A percentile compares a stretch with the other conserved stretches of the same genome.
phyloP scores from a whole-genome alignment of 2,113 vertebrate genomes.

The Tachycineta bicolor region DNA sequence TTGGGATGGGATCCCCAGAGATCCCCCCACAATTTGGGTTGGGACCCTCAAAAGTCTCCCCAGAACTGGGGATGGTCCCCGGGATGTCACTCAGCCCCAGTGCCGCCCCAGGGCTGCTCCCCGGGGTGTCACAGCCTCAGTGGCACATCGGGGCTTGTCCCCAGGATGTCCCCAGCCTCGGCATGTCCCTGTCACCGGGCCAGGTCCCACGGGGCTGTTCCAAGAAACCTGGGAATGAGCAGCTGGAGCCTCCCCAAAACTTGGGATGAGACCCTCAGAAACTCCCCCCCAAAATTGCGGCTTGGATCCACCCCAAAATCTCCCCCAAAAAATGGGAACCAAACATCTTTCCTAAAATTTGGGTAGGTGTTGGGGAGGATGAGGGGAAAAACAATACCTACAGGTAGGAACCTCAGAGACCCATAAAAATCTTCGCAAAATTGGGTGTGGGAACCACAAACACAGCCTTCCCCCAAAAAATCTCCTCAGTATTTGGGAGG shows the following conservation, averaged over 20 bases:
- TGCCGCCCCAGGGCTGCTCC: background rate
- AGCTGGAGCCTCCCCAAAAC: no score
- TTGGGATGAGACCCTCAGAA: no score
- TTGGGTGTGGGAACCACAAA: background rate
- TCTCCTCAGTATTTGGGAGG: background rate
- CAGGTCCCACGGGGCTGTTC: background rate
- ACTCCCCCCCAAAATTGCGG: no score
- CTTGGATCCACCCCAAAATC: no score
- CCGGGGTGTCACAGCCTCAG: background rate
- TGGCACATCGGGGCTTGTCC: background rate
- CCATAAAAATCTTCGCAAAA: background rate
- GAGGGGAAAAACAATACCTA: no score
- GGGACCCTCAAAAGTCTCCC: background rate
- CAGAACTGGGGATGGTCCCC: background rate
- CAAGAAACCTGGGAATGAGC: background rate
- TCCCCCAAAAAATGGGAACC: background rate
- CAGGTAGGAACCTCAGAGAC: no score
- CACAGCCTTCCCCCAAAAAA: background rate
- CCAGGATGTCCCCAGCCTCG: background rate
- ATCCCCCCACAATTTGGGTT: background rate
- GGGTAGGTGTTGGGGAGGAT: no score
- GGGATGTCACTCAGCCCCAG: background rate
- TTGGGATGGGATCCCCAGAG: background rate
- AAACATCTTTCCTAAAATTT: rapidly evolving
- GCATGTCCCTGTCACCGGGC: rapidly evolving